phyloP scores from a whole-genome alignment of 2,797 vertebrate species.

The Sebastes minor region DNA sequence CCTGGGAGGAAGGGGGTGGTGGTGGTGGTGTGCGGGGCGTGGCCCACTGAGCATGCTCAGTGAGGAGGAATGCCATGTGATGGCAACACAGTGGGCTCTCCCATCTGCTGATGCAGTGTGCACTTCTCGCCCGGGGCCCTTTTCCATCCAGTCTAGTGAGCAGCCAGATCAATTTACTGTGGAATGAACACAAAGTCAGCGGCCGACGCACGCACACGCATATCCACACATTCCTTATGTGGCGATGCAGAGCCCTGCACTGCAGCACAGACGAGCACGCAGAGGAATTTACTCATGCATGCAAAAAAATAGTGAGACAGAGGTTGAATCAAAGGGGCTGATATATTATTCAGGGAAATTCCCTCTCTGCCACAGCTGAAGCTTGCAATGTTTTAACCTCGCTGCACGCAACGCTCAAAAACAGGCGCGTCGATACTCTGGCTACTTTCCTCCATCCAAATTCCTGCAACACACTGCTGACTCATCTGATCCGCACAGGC shows the following conservation, averaged over 20 bases:
- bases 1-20: constrained; percentile 34
- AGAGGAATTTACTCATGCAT: constrained; percentile 72
- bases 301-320: constrained; percentile 44
- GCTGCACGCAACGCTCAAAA: constrained; percentile 28
- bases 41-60: constrained; percentile 80
- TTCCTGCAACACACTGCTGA: constrained; percentile 54
- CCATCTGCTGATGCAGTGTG: constrained; percentile 85
- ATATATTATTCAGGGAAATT: constrained; percentile 71
- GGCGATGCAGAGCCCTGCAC: constrained; percentile 43
- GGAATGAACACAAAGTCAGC: constrained; percentile 77
- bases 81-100: constrained; percentile 85
- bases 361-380: constrained; percentile 28
- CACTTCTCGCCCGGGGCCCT: constrained; percentile 76
- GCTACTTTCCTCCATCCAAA: constrained; percentile 8
- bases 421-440: constrained; percentile 8
- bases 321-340: constrained; percentile 42
- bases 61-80: constrained; percentile 81
- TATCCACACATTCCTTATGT: constrained; percentile 60
- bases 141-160: constrained; percentile 90
- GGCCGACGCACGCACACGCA: constrained; percentile 52
- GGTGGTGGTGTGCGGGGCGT: constrained; percentile 31
- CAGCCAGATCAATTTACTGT: constrained; percentile 89
- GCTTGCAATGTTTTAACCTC: constrained; percentile 16
- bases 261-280: constrained; percentile 56
- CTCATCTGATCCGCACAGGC: constrained; percentile 38